phyloP scores from a whole-genome alignment of 2,113 vertebrate species.

The Ptilonorhynchus violaceus region DNA sequence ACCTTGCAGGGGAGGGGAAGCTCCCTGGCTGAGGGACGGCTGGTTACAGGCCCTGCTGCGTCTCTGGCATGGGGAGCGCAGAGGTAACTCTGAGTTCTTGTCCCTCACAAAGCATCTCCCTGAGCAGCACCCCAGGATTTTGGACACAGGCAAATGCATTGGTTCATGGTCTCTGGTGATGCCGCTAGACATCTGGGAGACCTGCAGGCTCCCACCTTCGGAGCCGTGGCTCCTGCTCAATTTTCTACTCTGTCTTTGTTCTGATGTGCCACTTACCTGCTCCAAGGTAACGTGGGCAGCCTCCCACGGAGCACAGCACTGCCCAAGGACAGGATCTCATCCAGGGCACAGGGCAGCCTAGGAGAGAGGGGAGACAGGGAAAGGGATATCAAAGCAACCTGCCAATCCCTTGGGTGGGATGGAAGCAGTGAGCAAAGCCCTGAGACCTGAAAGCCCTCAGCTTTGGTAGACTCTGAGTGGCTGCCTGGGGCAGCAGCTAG shows the following conservation, averaged over 20 bases:
- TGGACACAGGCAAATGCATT: background rate
- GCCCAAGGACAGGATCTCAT: background rate
- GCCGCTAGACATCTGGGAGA: background rate
- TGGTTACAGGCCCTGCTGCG: background rate
- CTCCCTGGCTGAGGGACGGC: background rate
- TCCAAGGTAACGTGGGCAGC: background rate
- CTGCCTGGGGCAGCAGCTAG: background rate
- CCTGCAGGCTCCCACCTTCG: background rate
- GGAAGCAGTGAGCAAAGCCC: background rate
- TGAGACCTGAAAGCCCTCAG: background rate
- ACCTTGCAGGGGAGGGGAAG: background rate
- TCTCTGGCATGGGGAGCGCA: background rate
- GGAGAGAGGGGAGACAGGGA: background rate
- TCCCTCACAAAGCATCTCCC: background rate
- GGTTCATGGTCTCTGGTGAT: background rate
- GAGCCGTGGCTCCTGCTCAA: background rate
- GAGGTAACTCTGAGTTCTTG: background rate
- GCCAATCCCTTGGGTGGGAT: background rate
- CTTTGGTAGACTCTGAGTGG: background rate
- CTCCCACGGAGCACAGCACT: background rate
- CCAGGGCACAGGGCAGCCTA: background rate
- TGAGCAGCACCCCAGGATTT: background rate
- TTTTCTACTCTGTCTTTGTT: background rate
- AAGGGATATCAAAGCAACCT: background rate
- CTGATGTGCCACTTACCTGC: background rate